These are phyloP conservation scores for Peromyscus maniculatus DNA, from an alignment of 2,113 vertebrate species.

Conservation along the genomic window DNA sequence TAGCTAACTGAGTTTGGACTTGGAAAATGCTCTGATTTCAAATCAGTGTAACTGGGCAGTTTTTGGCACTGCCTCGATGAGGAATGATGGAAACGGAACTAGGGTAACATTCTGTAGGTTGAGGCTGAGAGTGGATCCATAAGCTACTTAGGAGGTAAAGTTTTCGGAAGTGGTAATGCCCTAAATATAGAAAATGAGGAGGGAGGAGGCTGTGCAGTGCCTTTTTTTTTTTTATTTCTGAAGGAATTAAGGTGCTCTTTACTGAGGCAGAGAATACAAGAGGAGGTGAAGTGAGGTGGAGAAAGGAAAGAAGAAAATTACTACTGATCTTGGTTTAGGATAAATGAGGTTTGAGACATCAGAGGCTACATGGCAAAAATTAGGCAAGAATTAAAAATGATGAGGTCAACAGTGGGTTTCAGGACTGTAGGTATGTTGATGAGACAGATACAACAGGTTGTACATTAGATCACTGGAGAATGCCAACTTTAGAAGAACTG, in stretches of 20 bases:
- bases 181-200: slow-evolving; percentile 10
- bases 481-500: not conserved
- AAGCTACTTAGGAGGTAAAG: not conserved
- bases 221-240: not conserved
- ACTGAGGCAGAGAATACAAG: not conserved
- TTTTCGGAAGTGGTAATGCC: not conserved
- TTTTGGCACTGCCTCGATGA: not conserved
- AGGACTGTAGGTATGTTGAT: not conserved
- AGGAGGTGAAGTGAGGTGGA: not conserved
- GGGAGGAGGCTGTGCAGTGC: not conserved
- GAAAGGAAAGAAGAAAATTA: not conserved
- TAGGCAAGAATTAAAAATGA: slow-evolving; percentile 22
- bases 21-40: not conserved
- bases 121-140: not conserved
- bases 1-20: not conserved
- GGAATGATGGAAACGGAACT: not conserved
- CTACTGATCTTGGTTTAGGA: not conserved
- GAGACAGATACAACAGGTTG: not conserved
- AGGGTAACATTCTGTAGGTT: not conserved
- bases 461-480: not conserved
- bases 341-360: not conserved
- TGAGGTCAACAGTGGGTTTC: not conserved
- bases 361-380: not conserved
- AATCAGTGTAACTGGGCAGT: not conserved
- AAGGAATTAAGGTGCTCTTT: not conserved